Conservation (phyloP, 2,113 vertebrate species). For the Plecturocebus donacophilus region DNA sequence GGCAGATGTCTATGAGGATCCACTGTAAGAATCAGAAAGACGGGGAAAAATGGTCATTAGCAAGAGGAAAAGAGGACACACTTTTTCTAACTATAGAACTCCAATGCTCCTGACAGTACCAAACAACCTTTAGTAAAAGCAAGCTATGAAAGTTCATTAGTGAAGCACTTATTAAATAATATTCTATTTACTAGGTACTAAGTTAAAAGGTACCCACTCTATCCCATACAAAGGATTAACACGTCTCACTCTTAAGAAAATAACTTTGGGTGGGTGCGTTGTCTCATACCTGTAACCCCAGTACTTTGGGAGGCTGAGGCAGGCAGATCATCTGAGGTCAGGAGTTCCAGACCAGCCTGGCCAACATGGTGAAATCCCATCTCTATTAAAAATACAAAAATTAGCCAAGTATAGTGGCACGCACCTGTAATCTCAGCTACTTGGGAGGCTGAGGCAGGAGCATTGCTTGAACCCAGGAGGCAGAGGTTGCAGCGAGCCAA, state of each 20-base stretch:
- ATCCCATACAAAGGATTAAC: neutral
- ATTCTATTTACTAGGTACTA: neutral
- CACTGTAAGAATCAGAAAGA: neutral
- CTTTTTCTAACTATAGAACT: neutral
- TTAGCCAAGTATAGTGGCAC: too few species aligned
- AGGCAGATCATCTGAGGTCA: too few species aligned
- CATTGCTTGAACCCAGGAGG: too few species aligned
- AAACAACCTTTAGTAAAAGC: constrained; percentile 17
- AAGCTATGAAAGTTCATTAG: neutral
- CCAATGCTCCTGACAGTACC: neutral
- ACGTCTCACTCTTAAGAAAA: neutral
- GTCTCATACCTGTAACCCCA: too few species aligned
- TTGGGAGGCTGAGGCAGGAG: too few species aligned
- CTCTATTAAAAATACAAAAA: too few species aligned
- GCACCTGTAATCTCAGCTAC: too few species aligned
- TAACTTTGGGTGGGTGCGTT: neutral
- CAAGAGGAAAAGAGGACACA: neutral
- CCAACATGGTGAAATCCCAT: too few species aligned
- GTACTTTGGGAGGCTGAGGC: too few species aligned
- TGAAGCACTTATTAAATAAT: neutral
- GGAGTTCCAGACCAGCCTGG: too few species aligned
- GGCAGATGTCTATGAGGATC: neutral
- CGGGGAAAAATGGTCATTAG: neutral
- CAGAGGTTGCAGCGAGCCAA: too few species aligned
- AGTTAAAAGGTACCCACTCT: neutral